phyloP scores from a whole-genome alignment of 2,113 vertebrate genomes.

The Danio rerio region GRCz12tu NC_133197.1:15216501-15217000 shows the following conservation, averaged over 20 bases:
- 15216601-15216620: neutral
- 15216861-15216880: conserved; percentile 1
- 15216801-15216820: conserved; percentile 25
- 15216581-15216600: neutral
- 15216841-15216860: neutral
- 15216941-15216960: neutral
- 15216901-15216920: conserved; percentile 24
- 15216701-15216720: conserved; percentile 20
- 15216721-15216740: conserved; percentile 3
- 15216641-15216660: neutral
- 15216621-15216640: neutral
- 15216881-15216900: conserved; percentile 38
- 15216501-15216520: neutral
- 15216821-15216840: neutral
- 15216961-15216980: neutral
- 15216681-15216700: neutral
- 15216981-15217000: neutral
- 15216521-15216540: neutral
- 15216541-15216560: neutral
- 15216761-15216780: conserved; percentile 42
- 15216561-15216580: neutral
- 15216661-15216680: neutral
- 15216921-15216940: conserved; percentile 15
- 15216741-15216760: conserved; percentile 12
- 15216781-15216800: conserved; percentile 47